A percentile compares a stretch with the other conserved stretches of the same genome.
These are phyloP conservation scores for Machaerirhynchus nigripectus DNA, from an alignment of 2,113 vertebrate genomes.

Conservation along the genomic window DNA sequence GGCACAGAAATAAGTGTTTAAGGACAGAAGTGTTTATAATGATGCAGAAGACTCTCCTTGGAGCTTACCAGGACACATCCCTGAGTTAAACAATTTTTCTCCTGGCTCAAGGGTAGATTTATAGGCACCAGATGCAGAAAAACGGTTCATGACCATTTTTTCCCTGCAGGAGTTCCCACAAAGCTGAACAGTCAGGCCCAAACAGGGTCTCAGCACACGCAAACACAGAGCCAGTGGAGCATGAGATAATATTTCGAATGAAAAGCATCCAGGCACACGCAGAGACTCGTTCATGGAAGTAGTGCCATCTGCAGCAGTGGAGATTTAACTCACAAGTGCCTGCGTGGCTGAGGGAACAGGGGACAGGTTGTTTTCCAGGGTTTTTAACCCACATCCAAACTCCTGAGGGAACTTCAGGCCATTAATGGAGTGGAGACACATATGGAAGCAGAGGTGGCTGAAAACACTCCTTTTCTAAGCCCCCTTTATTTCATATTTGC, in stretches of 20 bases:
- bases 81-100: not conserved
- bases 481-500: not conserved
- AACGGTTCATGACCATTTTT: not conserved
- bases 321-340: not conserved
- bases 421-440: not conserved
- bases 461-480: not conserved
- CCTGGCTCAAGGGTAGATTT: not conserved
- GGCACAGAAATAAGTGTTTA: not conserved
- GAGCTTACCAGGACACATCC: not conserved
- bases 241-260: not conserved
- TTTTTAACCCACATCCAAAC: not conserved
- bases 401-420: not conserved
- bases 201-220: not conserved
- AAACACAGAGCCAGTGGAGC: not conserved
- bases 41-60: not conserved
- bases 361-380: fast-evolving
- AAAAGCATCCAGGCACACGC: not conserved
- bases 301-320: not conserved
- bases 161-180: not conserved
- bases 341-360: not conserved
- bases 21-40: not conserved
- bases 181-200: not conserved
- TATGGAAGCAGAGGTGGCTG: not conserved
- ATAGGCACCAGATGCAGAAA: slow-evolving; percentile 9
- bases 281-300: not conserved